phyloP scores from a whole-genome alignment of 2,113 vertebrate genomes.

The Nansenia antarctica region DNA sequence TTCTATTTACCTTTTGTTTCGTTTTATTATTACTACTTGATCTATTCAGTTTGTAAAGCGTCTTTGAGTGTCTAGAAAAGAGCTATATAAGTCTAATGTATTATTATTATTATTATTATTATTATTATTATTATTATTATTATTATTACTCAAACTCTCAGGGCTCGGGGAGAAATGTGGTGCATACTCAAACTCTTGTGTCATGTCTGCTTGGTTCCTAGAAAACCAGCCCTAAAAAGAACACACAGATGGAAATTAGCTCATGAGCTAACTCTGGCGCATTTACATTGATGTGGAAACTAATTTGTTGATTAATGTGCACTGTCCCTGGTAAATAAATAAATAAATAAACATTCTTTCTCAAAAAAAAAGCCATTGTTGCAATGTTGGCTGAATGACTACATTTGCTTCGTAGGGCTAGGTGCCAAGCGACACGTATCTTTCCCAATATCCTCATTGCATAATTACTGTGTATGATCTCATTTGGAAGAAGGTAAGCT shows the following conservation, averaged over 20 bases:
- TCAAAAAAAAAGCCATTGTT: not conserved
- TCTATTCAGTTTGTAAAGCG: no score
- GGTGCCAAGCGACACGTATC: not conserved
- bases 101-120: no score
- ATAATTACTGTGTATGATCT: not conserved
- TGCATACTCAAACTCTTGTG: not conserved
- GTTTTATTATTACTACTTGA: no score
- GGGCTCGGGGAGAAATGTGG: not conserved
- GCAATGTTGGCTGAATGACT: not conserved
- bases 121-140: no score
- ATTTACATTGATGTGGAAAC: no score
- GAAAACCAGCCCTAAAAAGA: not conserved
- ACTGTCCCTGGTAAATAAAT: no score
- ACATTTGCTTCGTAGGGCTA: not conserved
- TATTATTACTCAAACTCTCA: slow-evolving; percentile 11
- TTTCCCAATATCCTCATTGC: not conserved
- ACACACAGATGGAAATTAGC: no score
- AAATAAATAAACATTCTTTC: not conserved
- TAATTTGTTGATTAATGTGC: not conserved
- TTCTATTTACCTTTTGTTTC: no score
- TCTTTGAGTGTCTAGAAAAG: no score
- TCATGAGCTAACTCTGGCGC: no score
- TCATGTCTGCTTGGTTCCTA: not conserved
- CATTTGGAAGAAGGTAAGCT: not conserved
- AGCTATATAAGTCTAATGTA: no score